Evolutionary conservation across 2,888 invertebrate genomes (phyloP).

Genomic region (Caradrina clavipalpis): DNA sequence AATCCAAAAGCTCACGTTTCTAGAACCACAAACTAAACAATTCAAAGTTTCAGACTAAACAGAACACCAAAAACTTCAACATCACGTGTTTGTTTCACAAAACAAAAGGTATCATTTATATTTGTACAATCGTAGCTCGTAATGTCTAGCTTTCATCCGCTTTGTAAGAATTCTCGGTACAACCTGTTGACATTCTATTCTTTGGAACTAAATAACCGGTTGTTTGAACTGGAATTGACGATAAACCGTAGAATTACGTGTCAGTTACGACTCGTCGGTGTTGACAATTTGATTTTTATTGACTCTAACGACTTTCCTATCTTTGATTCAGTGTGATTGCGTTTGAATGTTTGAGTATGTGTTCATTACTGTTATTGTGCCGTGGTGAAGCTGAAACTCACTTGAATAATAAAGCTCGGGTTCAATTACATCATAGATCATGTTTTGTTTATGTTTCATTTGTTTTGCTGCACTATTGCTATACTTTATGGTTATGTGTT

Average conservation of each 20-base stretch:
- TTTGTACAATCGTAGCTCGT: conserved; percentile 50
- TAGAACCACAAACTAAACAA: conserved; percentile 29
- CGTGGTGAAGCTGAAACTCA: conserved; percentile 18
- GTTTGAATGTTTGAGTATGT: conserved; percentile 53
- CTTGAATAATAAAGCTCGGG: conserved; percentile 23
- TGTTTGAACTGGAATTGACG: conserved; percentile 73
- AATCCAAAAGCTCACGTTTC: conserved; percentile 16
- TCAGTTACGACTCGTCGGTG: conserved; percentile 61
- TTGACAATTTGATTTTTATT: conserved; percentile 69
- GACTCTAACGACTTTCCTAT: conserved; percentile 62
- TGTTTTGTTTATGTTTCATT: conserved; percentile 9
- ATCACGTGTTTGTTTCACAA: conserved; percentile 46
- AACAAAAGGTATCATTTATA: conserved; percentile 57
- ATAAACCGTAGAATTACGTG: conserved; percentile 75
- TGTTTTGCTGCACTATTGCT: not conserved
- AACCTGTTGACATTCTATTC: conserved; percentile 82
- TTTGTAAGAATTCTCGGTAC: conserved; percentile 72
- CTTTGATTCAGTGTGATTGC: conserved; percentile 60
- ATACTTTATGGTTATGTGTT: not conserved
- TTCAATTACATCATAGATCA: conserved; percentile 17
- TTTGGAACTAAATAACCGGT: conserved; percentile 80
- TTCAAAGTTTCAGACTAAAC: conserved; percentile 31
- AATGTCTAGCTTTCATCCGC: conserved; percentile 62
- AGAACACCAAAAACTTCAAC: conserved; percentile 38
- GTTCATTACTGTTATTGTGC: conserved; percentile 45